Evolutionary conservation across 2,113 vertebrate species (phyloP).

Genomic region (Mustela nigripes): DNA sequence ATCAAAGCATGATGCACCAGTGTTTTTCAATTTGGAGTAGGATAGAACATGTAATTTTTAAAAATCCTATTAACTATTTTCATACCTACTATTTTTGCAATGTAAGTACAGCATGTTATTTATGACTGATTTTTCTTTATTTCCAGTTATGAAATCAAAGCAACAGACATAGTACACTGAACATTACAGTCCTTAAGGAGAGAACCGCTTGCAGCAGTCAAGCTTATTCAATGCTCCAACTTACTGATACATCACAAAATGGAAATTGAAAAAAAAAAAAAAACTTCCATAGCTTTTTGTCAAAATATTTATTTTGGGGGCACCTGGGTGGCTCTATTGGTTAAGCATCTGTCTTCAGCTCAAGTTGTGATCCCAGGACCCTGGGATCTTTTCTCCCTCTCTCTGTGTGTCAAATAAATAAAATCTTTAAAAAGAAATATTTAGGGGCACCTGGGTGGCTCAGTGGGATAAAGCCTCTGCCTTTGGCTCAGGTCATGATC

Average conservation of each 20-base stretch:
- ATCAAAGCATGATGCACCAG: neutral
- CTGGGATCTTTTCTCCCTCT: too few relatives aligned
- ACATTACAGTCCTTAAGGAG: neutral
- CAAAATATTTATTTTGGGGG: conserved; percentile 11
- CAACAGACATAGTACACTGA: neutral
- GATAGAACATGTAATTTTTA: neutral
- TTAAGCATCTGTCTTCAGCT: too few relatives aligned
- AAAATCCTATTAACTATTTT: neutral
- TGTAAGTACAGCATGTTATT: neutral
- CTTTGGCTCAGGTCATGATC: too few relatives aligned
- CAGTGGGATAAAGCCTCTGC: too few relatives aligned
- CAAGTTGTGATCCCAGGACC: too few relatives aligned
- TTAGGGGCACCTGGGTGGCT: too few relatives aligned
- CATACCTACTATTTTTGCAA: neutral
- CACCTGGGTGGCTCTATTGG: too few relatives aligned
- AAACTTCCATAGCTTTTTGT: neutral
- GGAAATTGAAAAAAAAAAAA: neutral
- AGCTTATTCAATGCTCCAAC: neutral
- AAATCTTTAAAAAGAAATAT: too few relatives aligned
- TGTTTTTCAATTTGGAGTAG: neutral
- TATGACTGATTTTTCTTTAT: neutral
- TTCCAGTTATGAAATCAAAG: neutral
- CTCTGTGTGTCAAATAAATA: too few relatives aligned
- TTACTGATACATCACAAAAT: neutral
- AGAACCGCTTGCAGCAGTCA: neutral